A percentile compares a stretch with the other conserved stretches of the same genome.
phyloP scores from a whole-genome alignment of 2,113 vertebrate species.

The Nerophis ophidion region DNA sequence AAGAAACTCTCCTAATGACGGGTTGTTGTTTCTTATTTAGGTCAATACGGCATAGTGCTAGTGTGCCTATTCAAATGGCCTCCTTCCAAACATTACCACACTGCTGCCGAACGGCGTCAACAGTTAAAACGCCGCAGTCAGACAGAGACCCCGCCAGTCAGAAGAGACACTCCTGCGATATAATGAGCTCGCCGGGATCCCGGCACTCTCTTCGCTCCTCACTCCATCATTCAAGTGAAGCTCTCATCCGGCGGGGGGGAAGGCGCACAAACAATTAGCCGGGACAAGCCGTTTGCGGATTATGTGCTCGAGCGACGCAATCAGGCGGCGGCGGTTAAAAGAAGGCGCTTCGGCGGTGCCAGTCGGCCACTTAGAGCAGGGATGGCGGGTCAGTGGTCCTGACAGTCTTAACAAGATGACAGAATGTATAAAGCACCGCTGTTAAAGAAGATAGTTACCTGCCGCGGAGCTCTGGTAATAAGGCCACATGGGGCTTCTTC shows the following conservation, averaged over 20 bases:
- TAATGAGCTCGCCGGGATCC: conserved; percentile 64
- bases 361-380: conserved; percentile 72
- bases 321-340: conserved; percentile 56
- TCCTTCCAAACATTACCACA: conserved; percentile 56
- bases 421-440: conserved; percentile 82
- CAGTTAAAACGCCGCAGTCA: conserved; percentile 30
- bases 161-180: conserved; percentile 55
- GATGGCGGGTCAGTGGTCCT: conserved; percentile 81
- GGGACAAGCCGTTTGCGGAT: conserved; percentile 56
- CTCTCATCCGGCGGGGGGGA: conserved; percentile 57
- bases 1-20: too few species aligned
- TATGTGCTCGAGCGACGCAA: conserved; percentile 61
- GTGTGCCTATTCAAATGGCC: conserved; percentile 27
- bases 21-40: too few species aligned
- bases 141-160: conserved; percentile 38
- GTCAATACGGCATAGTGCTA: too few species aligned
- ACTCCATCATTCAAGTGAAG: conserved; percentile 54
- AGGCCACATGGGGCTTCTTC: conserved; percentile 82
- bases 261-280: conserved; percentile 68
- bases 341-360: conserved; percentile 62
- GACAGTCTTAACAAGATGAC: conserved; percentile 81
- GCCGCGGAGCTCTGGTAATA: conserved; percentile 82
- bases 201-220: conserved; percentile 46
- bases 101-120: conserved; percentile 39
- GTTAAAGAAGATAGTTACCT: conserved; percentile 78